phyloP scores from a whole-genome alignment of 2,888 invertebrate genomes.

The Drosophila mayaguana region DNA sequence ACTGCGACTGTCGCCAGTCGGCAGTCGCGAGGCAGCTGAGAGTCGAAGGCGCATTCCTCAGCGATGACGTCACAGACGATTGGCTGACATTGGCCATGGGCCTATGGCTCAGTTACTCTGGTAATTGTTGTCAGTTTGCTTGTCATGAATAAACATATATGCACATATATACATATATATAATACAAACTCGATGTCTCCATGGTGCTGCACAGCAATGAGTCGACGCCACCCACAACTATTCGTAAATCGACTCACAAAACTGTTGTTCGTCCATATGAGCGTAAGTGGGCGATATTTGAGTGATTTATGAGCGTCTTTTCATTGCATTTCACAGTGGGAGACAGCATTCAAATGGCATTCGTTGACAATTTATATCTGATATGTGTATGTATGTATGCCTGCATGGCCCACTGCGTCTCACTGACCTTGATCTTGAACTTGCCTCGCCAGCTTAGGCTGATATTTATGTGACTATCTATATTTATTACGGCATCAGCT shows the following conservation, averaged over 20 bases:
- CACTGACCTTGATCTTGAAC: constrained; percentile 75
- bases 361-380: constrained; percentile 48
- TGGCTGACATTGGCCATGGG: constrained; percentile 63
- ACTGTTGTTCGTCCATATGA: constrained; percentile 28
- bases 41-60: constrained; percentile 61
- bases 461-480: constrained; percentile 2
- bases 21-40: constrained; percentile 22
- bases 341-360: constrained; percentile 70
- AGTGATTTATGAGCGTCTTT: constrained; percentile 69
- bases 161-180: background rate
- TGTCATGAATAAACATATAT: constrained; percentile 12
- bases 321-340: constrained; percentile 68
- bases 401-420: constrained; percentile 6
- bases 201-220: constrained; percentile 59
- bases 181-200: constrained; percentile 29
- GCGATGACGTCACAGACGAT: constrained; percentile 69
- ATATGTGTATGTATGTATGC: background rate
- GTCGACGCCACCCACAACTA: constrained; percentile 61
- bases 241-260: constrained; percentile 52
- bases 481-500: constrained; percentile 58
- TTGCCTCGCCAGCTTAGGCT: constrained; percentile 45
- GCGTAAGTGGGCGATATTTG: constrained; percentile 67
- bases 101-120: constrained; percentile 29
- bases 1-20: constrained; percentile 49
- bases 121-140: constrained; percentile 42